Conservation (phyloP, 2,888 invertebrate species). For the Achlya flavicornis region DNA sequence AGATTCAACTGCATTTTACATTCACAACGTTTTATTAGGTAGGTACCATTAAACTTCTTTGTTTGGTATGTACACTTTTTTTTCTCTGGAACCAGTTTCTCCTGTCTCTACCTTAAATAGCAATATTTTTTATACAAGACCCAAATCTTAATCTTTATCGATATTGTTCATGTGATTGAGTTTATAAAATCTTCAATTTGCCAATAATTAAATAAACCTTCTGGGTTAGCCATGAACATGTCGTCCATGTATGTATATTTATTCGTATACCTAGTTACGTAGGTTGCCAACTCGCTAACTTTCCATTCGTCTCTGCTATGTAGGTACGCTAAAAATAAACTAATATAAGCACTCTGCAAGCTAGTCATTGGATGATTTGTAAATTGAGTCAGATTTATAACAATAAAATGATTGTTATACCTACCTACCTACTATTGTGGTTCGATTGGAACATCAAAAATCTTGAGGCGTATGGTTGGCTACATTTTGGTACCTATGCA, state of each 20-base stretch:
- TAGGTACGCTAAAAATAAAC: slow-evolving; percentile 73
- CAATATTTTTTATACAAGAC: too few species aligned
- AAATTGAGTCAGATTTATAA: slow-evolving; percentile 28
- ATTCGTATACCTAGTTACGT: slow-evolving; percentile 42
- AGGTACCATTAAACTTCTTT: too few species aligned
- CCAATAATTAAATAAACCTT: neutral
- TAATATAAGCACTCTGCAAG: slow-evolving; percentile 65
- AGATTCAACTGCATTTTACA: too few species aligned
- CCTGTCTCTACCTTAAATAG: too few species aligned
- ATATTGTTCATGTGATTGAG: neutral
- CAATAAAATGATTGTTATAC: slow-evolving; percentile 10
- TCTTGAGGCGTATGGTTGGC: neutral
- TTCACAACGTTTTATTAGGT: too few species aligned
- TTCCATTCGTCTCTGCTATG: slow-evolving; percentile 71
- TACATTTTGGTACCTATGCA: neutral
- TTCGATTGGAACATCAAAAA: neutral
- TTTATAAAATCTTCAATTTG: neutral
- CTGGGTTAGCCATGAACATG: slow-evolving; percentile 2
- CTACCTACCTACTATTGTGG: slow-evolving; percentile 2
- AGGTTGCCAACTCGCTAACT: slow-evolving; percentile 75
- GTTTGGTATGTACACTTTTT: too few species aligned
- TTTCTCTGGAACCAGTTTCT: too few species aligned
- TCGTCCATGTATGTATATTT: slow-evolving; percentile 13
- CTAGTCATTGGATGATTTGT: slow-evolving; percentile 57
- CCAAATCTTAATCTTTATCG: neutral